Evolutionary conservation across 1,140 invertebrate species (phyloP).

Genomic region (Anagrus nilaparvatae): DNA sequence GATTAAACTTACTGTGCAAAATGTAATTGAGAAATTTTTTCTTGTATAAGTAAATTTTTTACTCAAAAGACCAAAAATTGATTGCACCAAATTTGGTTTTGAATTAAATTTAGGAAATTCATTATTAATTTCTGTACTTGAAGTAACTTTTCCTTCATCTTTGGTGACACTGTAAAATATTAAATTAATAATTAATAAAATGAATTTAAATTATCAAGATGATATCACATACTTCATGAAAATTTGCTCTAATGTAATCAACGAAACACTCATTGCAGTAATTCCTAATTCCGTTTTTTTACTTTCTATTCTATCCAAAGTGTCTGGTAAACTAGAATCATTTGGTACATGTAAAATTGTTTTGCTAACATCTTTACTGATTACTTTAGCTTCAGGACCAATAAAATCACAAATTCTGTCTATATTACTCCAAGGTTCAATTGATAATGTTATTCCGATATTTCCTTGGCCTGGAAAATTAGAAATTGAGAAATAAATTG

Average conservation of each 20-base stretch:
- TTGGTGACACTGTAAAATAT: conserved; percentile 24
- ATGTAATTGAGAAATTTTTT: conserved; percentile 26
- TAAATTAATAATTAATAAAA: no score
- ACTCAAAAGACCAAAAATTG: conserved; percentile 22
- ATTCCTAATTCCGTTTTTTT: conserved; percentile 52
- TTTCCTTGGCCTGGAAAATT: conserved; percentile 34
- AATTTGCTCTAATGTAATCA: conserved; percentile 79
- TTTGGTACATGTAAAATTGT: conserved; percentile 40
- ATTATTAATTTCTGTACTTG: conserved; percentile 17
- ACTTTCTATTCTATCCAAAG: conserved; percentile 56
- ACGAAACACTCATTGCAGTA: conserved; percentile 62
- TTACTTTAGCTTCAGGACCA: conserved; percentile 20
- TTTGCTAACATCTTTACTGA: conserved; percentile 26
- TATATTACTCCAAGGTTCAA: conserved; percentile 25
- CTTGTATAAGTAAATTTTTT: conserved; percentile 32
- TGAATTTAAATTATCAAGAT: no score
- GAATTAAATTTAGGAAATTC: conserved; percentile 22
- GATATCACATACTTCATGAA: conserved; percentile 59
- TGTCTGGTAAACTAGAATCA: conserved; percentile 41
- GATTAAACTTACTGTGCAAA: conserved; percentile 25
- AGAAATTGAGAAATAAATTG: neutral
- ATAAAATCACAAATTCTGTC: conserved; percentile 26
- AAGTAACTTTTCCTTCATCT: conserved; percentile 24
- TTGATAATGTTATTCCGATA: conserved; percentile 36
- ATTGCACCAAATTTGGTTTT: conserved; percentile 22